Evolutionary conservation across 2,888 invertebrate species (phyloP).

Genomic region (Hecatera dysodea): DNA sequence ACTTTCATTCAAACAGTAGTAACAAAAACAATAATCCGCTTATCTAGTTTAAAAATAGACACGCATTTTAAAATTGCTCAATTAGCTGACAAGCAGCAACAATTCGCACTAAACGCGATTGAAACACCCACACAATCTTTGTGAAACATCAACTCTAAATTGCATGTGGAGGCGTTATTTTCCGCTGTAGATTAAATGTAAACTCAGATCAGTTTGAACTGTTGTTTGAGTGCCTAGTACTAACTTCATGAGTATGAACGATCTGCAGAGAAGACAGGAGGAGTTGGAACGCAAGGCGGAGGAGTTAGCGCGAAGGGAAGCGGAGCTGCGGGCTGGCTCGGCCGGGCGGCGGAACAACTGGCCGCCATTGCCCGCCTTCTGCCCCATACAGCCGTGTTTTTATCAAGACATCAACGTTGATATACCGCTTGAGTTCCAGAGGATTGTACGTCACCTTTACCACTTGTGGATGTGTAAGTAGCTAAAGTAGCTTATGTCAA

Average conservation of each 20-base stretch:
- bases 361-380: slow-evolving; percentile 98
- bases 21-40: slow-evolving; percentile 5
- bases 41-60: slow-evolving; percentile 50
- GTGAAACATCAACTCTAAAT: slow-evolving; percentile 60
- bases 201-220: slow-evolving; percentile 36
- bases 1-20: slow-evolving; percentile 1
- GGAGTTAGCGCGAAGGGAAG: slow-evolving; percentile 96
- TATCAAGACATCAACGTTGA: slow-evolving; percentile 99
- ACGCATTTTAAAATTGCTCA: slow-evolving; percentile 51
- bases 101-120: slow-evolving; percentile 31
- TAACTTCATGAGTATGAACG: slow-evolving; percentile 60
- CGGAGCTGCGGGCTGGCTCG: slow-evolving; percentile 93
- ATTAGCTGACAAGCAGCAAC: slow-evolving; percentile 19
- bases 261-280: slow-evolving; percentile 94
- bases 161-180: slow-evolving; percentile 60
- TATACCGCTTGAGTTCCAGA: slow-evolving; percentile 99
- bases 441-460: slow-evolving; percentile 98
- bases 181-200: slow-evolving; percentile 61
- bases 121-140: slow-evolving; percentile 48
- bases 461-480: slow-evolving; percentile 99
- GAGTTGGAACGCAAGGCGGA: slow-evolving; percentile 98
- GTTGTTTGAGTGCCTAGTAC: slow-evolving; percentile 33
- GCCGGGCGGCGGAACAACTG: slow-evolving; percentile 97
- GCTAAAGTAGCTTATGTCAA: no score
- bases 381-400: slow-evolving; percentile 99